Percentiles rank a stretch among this genome's conserved stretches.
These are phyloP conservation scores for Cheilosia urbana DNA, from an alignment of 2,888 invertebrate genomes.

Conservation along the genomic window DNA sequence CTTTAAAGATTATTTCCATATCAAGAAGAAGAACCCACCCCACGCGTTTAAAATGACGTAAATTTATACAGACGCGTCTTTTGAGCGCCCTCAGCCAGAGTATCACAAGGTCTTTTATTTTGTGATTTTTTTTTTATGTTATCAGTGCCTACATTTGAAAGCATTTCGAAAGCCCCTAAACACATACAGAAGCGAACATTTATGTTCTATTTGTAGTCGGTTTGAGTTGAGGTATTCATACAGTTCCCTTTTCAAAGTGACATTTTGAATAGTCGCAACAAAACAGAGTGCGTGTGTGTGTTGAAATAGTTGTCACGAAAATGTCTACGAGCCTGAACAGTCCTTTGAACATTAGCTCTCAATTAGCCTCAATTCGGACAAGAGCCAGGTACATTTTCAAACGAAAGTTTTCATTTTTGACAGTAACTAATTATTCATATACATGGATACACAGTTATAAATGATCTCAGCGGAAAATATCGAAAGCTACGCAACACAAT, in stretches of 20 bases:
- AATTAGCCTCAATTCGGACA: conserved; percentile 34
- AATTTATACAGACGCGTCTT: conserved; percentile 18
- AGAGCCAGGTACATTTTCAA: conserved; percentile 7
- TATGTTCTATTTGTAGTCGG: conserved; percentile 24
- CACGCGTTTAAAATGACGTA: conserved; percentile 50
- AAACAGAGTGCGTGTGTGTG: conserved; percentile 24
- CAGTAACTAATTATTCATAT: conserved; percentile 53
- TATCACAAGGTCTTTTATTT: conserved; percentile 46
- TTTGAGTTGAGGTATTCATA: conserved; percentile 3
- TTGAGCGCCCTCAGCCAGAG: neutral
- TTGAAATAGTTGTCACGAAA: conserved; percentile 50
- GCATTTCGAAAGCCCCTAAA: conserved; percentile 29
- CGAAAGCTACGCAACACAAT: conserved; percentile 27
- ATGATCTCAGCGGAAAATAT: conserved; percentile 5
- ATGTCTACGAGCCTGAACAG: neutral
- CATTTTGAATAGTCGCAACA: neutral
- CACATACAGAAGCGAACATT: neutral
- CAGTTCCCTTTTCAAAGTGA: conserved; percentile 10
- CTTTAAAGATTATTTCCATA: conserved; percentile 54
- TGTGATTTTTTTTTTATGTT: conserved; percentile 9
- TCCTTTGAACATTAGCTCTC: conserved; percentile 37
- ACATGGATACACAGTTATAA: neutral
- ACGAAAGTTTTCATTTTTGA: conserved; percentile 54
- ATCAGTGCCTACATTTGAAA: conserved; percentile 40
- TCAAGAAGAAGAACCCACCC: conserved; percentile 32